Conservation (phyloP, 2,888 invertebrate species). For the Nudaria mundana region DNA sequence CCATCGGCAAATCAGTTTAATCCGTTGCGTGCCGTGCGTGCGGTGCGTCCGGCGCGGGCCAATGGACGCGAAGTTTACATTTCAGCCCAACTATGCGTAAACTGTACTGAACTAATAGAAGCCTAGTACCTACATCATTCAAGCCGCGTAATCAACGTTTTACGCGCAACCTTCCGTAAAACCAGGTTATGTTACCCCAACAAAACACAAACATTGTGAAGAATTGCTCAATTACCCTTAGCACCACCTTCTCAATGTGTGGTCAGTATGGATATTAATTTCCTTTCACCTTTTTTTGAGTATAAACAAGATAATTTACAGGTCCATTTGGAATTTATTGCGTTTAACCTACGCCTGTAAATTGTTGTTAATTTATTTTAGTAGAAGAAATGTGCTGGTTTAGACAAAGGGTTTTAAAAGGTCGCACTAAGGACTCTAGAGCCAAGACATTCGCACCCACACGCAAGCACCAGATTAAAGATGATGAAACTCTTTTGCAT, state of each 20-base stretch:
- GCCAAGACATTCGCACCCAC: too few relatives aligned
- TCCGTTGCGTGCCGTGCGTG: too few relatives aligned
- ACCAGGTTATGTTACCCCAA: slow-evolving; percentile 17
- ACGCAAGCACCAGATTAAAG: too few relatives aligned
- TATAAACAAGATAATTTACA: slow-evolving; percentile 60
- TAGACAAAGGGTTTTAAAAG: slow-evolving; percentile 27
- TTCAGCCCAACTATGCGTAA: too few relatives aligned
- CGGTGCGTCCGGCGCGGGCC: too few relatives aligned
- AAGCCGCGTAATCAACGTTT: slow-evolving; percentile 8
- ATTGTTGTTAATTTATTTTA: slow-evolving; percentile 37
- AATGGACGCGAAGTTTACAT: too few relatives aligned
- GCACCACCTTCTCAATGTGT: slow-evolving; percentile 44
- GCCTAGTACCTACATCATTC: too few relatives aligned
- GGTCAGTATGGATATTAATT: slow-evolving; percentile 52
- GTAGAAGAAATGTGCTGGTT: slow-evolving; percentile 20
- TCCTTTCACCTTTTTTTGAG: slow-evolving; percentile 50
- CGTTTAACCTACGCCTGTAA: slow-evolving; percentile 37
- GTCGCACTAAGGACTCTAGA: too few relatives aligned
- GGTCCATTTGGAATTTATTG: slow-evolving; percentile 57
- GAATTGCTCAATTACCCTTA: slow-evolving; percentile 51
- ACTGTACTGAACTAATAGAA: too few relatives aligned
- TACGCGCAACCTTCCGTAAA: slow-evolving; percentile 7
- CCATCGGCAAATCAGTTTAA: too few relatives aligned
- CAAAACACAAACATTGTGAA: slow-evolving; percentile 35
- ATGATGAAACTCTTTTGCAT: too few relatives aligned